Evolutionary conservation across 2,113 vertebrate genomes (phyloP), one percentile per base, ranked within the genome.

Genomic region (Stegostoma tigrinum): DNA sequence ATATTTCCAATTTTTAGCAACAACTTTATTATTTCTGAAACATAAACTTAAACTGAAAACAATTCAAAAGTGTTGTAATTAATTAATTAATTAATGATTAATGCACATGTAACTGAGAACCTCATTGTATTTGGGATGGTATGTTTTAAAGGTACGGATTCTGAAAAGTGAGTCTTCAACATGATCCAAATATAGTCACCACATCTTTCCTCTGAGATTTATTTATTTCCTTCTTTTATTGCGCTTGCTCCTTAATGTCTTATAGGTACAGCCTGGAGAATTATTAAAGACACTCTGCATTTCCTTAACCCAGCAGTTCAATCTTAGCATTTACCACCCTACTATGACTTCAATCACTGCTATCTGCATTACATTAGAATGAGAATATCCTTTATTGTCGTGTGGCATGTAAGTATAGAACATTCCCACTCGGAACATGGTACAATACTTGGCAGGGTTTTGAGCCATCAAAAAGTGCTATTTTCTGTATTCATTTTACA

Each of bases 1-100:
- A 94, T 94, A 94, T 94, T 94, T 94, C 21, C n/a, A 42, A 68
- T 14, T 68, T 68, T 38, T 66, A 94, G n/a, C 91, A 94, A 68
- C 55, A 94, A 67, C 8, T 23, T 19, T 42, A 10, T 27, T 94
- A 94, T 42, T 66, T 2, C 19, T 45, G 90, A 64, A n/a, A 61
- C 61, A 93, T 93, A 38, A 93, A 66, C 34, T 12, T 68, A 70
- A 94, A 15, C 21, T 27, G 48, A 70, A 27, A 30, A 3, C 42
- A 24, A 67, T 70, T 45, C 70, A 45, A 70, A 94, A 68, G 64
- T n/a, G 19, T 70, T 30, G 19, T 70, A 23, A 27, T 91, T 30
- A 90, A 30, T 34, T 64, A 64, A 52, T 87, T 70, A 23, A 27
- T 91, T 30, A 91, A 15, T 34, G 64, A 64, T 89, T 89, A 89